phyloP scores from a whole-genome alignment of 2,113 vertebrate genomes.

The Rhinoderma darwinii region DNA sequence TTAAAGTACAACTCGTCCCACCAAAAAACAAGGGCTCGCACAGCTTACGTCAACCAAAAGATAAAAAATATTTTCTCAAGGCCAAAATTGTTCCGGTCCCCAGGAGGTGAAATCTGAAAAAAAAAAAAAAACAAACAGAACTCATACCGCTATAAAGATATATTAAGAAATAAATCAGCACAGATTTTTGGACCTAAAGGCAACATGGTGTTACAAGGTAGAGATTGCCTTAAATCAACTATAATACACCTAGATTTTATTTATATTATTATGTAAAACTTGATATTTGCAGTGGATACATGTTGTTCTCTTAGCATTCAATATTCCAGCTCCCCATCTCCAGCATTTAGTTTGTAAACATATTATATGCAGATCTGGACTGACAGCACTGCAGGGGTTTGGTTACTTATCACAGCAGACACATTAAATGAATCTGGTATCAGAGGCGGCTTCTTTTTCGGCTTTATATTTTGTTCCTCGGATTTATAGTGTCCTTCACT shows the following conservation, averaged over 20 bases:
- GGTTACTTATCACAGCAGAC: constrained; percentile 19
- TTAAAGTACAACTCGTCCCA: no score
- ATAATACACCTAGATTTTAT: neutral
- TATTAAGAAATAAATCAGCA: neutral
- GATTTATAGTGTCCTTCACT: constrained; percentile 40
- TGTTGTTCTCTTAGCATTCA: neutral
- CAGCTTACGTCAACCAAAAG: no score
- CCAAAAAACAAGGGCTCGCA: no score
- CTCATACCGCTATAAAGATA: neutral
- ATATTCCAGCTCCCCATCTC: neutral
- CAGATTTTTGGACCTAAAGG: neutral
- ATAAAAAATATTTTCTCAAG: no score
- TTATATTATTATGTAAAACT: neutral
- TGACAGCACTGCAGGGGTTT: constrained; percentile 26
- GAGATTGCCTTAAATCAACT: neutral
- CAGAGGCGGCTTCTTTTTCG: neutral
- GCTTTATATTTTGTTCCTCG: neutral
- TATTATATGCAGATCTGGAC: constrained; percentile 20
- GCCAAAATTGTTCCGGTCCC: no score
- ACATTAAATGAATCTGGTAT: constrained; percentile 9
- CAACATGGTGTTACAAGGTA: neutral
- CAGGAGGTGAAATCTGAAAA: no score
- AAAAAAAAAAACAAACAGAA: no score
- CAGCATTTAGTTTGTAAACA: neutral
- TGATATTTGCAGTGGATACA: neutral